Evolutionary conservation across 2,888 invertebrate genomes (phyloP).

Genomic region (Rhopalosiphum nymphaeae): DNA sequence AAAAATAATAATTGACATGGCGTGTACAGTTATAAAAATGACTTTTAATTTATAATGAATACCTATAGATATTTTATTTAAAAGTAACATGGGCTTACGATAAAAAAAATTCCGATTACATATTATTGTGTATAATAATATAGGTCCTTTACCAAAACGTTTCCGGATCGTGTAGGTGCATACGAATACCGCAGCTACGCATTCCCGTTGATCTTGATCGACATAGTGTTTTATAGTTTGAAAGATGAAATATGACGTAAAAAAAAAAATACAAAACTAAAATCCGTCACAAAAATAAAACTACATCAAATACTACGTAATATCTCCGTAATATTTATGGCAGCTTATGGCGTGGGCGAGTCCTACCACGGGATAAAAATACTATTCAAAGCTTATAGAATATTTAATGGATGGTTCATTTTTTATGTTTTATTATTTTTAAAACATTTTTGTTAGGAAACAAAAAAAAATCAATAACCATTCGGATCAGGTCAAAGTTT

Average conservation of each 20-base stretch:
- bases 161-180: background rate
- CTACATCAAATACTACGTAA: background rate
- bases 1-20: background rate
- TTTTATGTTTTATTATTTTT: slow-evolving; percentile 17
- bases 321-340: slow-evolving; percentile 7
- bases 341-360: background rate
- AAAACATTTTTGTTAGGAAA: background rate
- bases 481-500: background rate
- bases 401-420: background rate
- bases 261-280: background rate
- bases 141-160: background rate
- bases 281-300: slow-evolving; percentile 9
- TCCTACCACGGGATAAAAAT: background rate
- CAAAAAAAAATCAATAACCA: background rate
- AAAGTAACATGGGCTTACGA: background rate
- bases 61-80: background rate
- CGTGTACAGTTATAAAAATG: background rate
- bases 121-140: background rate
- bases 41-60: background rate
- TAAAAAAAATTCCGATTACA: background rate
- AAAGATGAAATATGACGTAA: background rate
- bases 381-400: slow-evolving; percentile 17
- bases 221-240: background rate
- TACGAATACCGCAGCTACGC: background rate
- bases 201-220: background rate